Conservation (phyloP, 2,797 vertebrate genomes). For the Spinus olivaceus region DNA sequence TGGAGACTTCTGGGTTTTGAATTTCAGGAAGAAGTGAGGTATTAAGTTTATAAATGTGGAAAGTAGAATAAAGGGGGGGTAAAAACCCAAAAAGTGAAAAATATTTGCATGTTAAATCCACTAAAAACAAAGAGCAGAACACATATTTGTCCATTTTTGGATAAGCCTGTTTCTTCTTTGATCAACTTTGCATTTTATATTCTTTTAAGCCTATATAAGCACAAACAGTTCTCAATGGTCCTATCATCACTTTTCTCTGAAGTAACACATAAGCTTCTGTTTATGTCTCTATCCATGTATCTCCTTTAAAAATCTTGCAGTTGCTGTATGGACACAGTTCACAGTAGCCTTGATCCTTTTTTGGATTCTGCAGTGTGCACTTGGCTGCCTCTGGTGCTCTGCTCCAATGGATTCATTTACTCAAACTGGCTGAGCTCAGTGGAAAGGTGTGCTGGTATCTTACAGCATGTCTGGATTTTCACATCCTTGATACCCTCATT, state of each 20-base stretch:
- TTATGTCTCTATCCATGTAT: background rate
- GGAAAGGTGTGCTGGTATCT: background rate
- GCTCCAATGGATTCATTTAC: background rate
- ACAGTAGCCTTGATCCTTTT: background rate
- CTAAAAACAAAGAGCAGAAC: background rate
- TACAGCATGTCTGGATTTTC: background rate
- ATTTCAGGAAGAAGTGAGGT: background rate
- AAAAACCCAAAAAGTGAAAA: background rate
- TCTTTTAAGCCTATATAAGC: background rate
- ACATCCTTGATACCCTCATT: background rate
- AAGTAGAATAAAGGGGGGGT: background rate
- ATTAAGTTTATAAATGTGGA: background rate
- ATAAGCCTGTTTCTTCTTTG: background rate
- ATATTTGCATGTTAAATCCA: background rate
- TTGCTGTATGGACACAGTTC: background rate
- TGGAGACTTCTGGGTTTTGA: background rate
- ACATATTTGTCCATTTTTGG: background rate
- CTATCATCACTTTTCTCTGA: background rate
- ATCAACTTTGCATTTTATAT: background rate
- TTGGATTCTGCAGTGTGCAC: background rate
- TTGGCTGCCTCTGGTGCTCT: background rate
- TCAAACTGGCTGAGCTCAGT: background rate
- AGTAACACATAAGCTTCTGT: background rate
- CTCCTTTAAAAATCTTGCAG: background rate
- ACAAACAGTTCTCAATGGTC: background rate